Evolutionary conservation across 2,888 invertebrate species (phyloP), one percentile per base, ranked within the genome.

Genomic region (Oscheius sp.): DNA sequence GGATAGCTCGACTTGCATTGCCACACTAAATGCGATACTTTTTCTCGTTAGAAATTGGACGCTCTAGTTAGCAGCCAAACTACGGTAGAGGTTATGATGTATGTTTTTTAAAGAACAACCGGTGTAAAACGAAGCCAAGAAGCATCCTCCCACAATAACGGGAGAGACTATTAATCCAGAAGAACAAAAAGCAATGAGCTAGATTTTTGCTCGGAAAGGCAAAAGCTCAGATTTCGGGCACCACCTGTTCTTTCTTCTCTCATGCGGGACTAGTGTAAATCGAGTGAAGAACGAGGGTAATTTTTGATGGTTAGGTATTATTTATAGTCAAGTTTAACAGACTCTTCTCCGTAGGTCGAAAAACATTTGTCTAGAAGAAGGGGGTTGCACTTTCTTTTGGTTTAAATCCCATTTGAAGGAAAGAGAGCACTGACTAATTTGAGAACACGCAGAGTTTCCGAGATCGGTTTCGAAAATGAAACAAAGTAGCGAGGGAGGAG

Each of bases 211-310:
- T 66, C 2, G 18, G 66, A 66, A 66, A 66, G 66, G 66, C 27
- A 66, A 66, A 25, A 25, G 66, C 66, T 52, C 52, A 21, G 63
- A 49, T 66, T 66, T 52, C 66, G 49, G 46, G 66, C 66, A 52
- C 25, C 66, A 66, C 66, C 66, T 66, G 66, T 66, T 49, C 63
- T 66, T 52, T 66, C 35, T 35, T 35, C 35, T 29, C 27, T 52
- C 52, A 18, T 49, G 49, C 45, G 58, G 27, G n/a, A n/a, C 49
- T 18, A 52, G 66, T 66, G 66, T 66, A 66, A 66, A 52, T 21
- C 52, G 25, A 45, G 29, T n/a, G 45, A 63, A 43, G 43, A 63
- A 63, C 63, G 25, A 27, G 46, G 66, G 49, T 66, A 66, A 66
- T 66, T 66, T 23, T 12, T n/a, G 35, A 66, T 27, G 21, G 16